phyloP scores from a whole-genome alignment of 2,888 invertebrate species.

The Lobophora halterata region DNA sequence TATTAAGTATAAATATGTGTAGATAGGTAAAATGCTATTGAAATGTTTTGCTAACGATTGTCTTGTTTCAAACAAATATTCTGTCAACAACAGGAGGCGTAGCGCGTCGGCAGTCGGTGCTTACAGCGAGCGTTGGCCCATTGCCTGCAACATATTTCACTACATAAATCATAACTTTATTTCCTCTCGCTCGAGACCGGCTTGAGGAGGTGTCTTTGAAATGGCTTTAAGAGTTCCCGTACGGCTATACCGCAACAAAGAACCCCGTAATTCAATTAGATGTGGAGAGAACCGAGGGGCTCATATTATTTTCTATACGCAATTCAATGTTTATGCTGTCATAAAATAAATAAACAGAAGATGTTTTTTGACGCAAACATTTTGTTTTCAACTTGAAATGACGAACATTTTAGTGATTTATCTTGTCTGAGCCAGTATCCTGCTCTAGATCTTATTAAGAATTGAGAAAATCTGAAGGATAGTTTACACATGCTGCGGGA shows the following conservation, averaged over 20 bases:
- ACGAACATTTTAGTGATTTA: slow-evolving; percentile 1
- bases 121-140: slow-evolving; percentile 53
- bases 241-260: slow-evolving; percentile 67
- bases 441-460: background rate
- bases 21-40: too few relatives aligned
- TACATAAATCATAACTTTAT: slow-evolving; percentile 80
- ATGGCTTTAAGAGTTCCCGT: slow-evolving; percentile 69
- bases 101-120: slow-evolving; percentile 37
- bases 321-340: slow-evolving; percentile 39
- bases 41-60: slow-evolving; percentile 49
- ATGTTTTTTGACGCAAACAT: background rate
- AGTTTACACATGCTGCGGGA: too few relatives aligned
- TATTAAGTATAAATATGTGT: too few relatives aligned
- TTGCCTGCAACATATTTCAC: slow-evolving; percentile 69
- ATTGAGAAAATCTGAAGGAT: background rate
- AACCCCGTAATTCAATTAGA: slow-evolving; percentile 71
- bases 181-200: slow-evolving; percentile 70
- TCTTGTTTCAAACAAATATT: slow-evolving; percentile 55
- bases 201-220: slow-evolving; percentile 71
- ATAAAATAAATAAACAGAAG: slow-evolving; percentile 9
- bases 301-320: slow-evolving; percentile 57
- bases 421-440: too few relatives aligned
- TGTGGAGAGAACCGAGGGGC: slow-evolving; percentile 50
- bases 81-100: slow-evolving; percentile 58
- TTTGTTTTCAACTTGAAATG: background rate